Conservation (phyloP, 2,113 vertebrate genomes). For the Leptosomus discolor region DNA sequence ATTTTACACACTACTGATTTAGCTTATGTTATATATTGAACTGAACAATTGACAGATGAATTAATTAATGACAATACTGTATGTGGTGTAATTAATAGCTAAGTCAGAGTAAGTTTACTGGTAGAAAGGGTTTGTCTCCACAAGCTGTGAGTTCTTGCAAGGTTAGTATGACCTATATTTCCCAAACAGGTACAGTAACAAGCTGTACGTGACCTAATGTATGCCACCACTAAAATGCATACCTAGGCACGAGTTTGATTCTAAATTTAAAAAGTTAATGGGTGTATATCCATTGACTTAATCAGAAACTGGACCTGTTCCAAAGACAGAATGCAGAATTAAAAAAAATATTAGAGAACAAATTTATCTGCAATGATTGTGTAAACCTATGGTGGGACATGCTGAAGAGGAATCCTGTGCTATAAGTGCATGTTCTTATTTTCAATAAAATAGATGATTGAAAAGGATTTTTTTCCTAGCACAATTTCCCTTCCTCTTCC, state of each 20-base stretch:
- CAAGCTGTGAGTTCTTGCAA: background rate
- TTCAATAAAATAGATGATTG: background rate
- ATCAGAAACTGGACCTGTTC: background rate
- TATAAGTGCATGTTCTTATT: background rate
- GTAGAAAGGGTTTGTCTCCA: background rate
- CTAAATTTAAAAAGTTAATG: background rate
- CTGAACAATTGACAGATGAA: background rate
- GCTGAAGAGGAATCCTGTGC: background rate
- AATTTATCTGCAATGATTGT: background rate
- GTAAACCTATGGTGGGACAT: background rate
- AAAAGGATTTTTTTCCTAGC: background rate
- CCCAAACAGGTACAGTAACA: background rate
- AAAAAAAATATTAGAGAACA: background rate
- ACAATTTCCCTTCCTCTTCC: background rate
- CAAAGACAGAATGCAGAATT: background rate
- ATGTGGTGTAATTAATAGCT: background rate
- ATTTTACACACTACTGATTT: background rate
- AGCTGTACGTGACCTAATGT: background rate
- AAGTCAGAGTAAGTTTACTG: background rate
- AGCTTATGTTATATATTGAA: background rate
- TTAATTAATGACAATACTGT: background rate
- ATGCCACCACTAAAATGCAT: background rate
- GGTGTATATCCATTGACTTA: background rate
- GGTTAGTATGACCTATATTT: background rate
- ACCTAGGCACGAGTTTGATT: background rate